phyloP scores from a whole-genome alignment of 2,888 invertebrate genomes.

The Trisateles emortualis region DNA sequence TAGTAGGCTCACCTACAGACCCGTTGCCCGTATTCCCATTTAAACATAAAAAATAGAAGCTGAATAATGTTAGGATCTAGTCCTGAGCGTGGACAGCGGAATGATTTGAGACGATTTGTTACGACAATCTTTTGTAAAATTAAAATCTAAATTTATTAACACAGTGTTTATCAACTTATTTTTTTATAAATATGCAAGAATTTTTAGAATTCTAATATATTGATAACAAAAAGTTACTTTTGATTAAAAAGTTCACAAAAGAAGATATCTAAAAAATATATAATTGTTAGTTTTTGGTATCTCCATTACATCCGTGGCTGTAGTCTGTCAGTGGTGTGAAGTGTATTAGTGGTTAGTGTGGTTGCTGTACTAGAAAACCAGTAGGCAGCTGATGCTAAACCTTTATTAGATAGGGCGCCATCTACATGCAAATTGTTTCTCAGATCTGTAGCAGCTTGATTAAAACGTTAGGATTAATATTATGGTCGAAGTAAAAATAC shows the following conservation, averaged over 20 bases:
- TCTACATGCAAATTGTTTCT: conserved; percentile 77
- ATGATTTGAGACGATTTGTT: conserved; percentile 55
- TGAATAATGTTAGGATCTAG: conserved; percentile 81
- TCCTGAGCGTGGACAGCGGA: conserved; percentile 50
- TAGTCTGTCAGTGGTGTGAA: conserved; percentile 51
- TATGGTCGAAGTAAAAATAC: conserved; percentile 11
- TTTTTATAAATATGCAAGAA: no score
- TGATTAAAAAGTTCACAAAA: no score
- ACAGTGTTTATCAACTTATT: background rate
- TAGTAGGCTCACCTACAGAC: conserved; percentile 83
- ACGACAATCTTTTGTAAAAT: background rate
- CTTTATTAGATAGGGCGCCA: conserved; percentile 69
- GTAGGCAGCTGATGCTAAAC: conserved; percentile 75
- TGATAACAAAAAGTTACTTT: background rate
- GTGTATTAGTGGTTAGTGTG: conserved; percentile 74
- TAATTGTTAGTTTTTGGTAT: conserved; percentile 9
- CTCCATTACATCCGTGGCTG: conserved; percentile 54
- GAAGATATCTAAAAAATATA: no score
- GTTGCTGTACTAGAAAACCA: conserved; percentile 72
- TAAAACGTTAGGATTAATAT: conserved; percentile 65
- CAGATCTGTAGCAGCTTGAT: conserved; percentile 45
- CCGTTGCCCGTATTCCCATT: conserved; percentile 85
- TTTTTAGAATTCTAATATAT: background rate
- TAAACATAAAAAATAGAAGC: conserved; percentile 81
- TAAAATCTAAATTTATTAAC: background rate